Conservation (phyloP, 92 coral and sea anemone species). For the Umimayanthus kanabou region DNA sequence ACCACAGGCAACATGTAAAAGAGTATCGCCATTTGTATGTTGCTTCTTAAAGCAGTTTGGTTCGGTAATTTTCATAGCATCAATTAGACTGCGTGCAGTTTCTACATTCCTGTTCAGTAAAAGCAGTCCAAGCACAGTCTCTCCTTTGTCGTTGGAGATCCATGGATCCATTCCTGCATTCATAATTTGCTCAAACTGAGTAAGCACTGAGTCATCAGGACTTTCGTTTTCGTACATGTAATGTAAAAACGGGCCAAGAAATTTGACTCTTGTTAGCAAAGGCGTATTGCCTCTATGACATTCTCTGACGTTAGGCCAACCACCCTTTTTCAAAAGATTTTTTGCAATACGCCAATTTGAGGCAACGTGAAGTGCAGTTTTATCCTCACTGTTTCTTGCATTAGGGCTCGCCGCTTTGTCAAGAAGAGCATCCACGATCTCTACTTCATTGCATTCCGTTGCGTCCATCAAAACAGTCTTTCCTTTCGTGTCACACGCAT, state of each 20-base stretch:
- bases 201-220: not conserved
- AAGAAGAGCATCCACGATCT: not conserved
- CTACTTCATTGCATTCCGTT: not conserved
- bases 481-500: not conserved
- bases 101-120: not conserved
- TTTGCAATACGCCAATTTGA: not conserved
- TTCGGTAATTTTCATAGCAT: not conserved
- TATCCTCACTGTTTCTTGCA: not conserved
- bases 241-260: not conserved
- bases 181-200: not conserved
- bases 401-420: not conserved
- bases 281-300: not conserved
- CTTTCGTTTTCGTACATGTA: not conserved
- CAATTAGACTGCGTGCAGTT: not conserved
- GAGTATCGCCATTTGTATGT: not conserved
- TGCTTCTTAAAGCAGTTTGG: not conserved
- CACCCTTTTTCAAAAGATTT: not conserved
- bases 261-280: not conserved
- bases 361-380: not conserved
- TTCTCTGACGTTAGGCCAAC: not conserved
- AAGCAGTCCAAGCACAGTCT: not conserved
- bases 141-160: not conserved
- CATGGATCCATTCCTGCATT: not conserved
- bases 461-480: not conserved
- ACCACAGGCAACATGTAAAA: not conserved